Evolutionary conservation across 2,888 invertebrate genomes (phyloP), one percentile per base, ranked within the genome.

Genomic region (Sesamia inferens): DNA sequence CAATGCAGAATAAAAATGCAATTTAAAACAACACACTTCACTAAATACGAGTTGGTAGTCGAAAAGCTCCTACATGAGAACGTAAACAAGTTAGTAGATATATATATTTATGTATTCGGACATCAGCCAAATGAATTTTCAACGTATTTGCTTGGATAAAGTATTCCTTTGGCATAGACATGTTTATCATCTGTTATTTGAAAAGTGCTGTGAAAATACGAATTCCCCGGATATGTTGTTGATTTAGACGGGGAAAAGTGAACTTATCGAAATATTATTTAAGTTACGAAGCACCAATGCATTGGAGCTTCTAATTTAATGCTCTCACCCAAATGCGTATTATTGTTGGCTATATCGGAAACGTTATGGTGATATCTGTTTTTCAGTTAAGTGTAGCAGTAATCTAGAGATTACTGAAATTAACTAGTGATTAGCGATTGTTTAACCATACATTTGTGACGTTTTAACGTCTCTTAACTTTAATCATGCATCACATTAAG

Each of bases 251-350:
- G 14, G 13, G 62, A 54, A 66, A 80, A 63, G 58, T 64, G 75
- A 74, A 64, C 54, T 80, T 67, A 74, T 68, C 67, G 64, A 78
- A 78, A 78, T 78, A 59, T 78, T 78, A 78, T 78, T 80, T 48
- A 7, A 78, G 57, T 51, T 51, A 71, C 31, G 31, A 42, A 44
- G 55, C 31, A 57, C 31, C 22, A 13, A 63, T 71, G 78, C 51
- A 77, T 68, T 54, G 22, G 47, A 22, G 74, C 54, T 10, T 22
- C 31, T 11, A 48, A 63, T 65, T 54, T n/a, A 54, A n/a, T 10
- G n/a, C 10, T 54, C n/a, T 54, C 5, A 1, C 16, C n/a, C 11
- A 54, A 19, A 5, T 10, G 51, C 5, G 11, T 5, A n/a, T 54
- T 54, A 54, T 10, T 54, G n/a, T 54, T n/a, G n/a, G 10, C 5